Percentiles rank a stretch among this genome's conserved stretches.
These are phyloP conservation scores for Anseranas semipalmata DNA, from an alignment of 2,113 vertebrate species.

Conservation along the genomic window DNA sequence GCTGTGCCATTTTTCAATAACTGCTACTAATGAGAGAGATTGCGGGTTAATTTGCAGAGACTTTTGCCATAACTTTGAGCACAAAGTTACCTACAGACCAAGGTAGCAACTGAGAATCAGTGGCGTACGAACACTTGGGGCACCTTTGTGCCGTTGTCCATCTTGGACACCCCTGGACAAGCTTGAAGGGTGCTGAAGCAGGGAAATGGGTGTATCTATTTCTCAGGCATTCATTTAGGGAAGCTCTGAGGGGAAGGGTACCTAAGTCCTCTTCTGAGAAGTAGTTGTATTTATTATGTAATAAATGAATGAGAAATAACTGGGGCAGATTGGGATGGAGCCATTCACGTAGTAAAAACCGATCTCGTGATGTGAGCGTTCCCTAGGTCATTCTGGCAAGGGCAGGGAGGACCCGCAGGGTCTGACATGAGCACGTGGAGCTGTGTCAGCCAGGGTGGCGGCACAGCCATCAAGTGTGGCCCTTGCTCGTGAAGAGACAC, in stretches of 20 bases:
- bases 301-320: not conserved
- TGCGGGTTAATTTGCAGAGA: slow-evolving; percentile 3
- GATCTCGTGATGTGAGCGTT: not conserved
- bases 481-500: fast-evolving
- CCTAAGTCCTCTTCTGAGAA: not conserved
- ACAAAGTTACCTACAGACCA: not conserved
- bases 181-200: not conserved
- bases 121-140: not conserved
- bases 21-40: slow-evolving; percentile 46
- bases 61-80: not conserved
- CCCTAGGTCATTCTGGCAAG: not conserved
- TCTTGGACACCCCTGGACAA: not conserved
- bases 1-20: slow-evolving; percentile 8
- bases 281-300: not conserved
- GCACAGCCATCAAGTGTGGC: fast-evolving
- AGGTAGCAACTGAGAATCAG: not conserved
- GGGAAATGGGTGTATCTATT: not conserved
- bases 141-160: not conserved
- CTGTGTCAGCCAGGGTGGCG: not conserved
- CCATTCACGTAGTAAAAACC: not conserved
- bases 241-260: not conserved
- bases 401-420: not conserved
- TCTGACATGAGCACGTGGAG: not conserved
- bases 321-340: not conserved
- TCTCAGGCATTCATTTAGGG: not conserved